Conservation (phyloP, 2,888 invertebrate species). For the Xestia sexstrigata region DNA sequence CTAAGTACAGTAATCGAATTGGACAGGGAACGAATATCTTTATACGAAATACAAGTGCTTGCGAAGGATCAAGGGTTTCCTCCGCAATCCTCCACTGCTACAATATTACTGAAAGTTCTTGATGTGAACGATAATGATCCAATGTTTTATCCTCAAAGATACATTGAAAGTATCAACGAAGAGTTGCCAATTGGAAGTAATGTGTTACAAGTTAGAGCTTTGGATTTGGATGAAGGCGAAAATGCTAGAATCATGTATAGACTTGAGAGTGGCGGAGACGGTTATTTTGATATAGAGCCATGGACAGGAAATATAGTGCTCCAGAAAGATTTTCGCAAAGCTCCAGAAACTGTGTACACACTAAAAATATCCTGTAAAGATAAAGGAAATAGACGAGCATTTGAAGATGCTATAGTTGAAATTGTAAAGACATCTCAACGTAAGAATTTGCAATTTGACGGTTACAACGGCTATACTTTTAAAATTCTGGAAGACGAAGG, state of each 20-base stretch:
- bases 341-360: slow-evolving; percentile 93
- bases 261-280: slow-evolving; percentile 95
- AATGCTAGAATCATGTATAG: slow-evolving; percentile 95
- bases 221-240: slow-evolving; percentile 96
- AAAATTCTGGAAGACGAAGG: slow-evolving; percentile 95
- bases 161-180: slow-evolving; percentile 94
- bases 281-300: slow-evolving; percentile 95
- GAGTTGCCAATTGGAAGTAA: slow-evolving; percentile 92
- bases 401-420: slow-evolving; percentile 95
- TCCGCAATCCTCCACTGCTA: slow-evolving; percentile 97
- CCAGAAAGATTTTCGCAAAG: slow-evolving; percentile 92
- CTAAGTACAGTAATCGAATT: slow-evolving; percentile 94
- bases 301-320: slow-evolving; percentile 94
- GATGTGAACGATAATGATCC: slow-evolving; percentile 98
- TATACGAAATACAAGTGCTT: slow-evolving; percentile 95
- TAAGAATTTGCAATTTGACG: slow-evolving; percentile 94
- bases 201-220: slow-evolving; percentile 94
- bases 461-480: slow-evolving; percentile 95
- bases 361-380: slow-evolving; percentile 95
- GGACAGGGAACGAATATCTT: slow-evolving; percentile 95
- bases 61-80: slow-evolving; percentile 98
- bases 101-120: slow-evolving; percentile 94
- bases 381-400: slow-evolving; percentile 93
- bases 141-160: slow-evolving; percentile 96
- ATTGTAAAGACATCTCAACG: slow-evolving; percentile 94